Base-by-base conservation (phyloP, 1,140 invertebrate species). In the Hypothenemus hampei region DNA sequence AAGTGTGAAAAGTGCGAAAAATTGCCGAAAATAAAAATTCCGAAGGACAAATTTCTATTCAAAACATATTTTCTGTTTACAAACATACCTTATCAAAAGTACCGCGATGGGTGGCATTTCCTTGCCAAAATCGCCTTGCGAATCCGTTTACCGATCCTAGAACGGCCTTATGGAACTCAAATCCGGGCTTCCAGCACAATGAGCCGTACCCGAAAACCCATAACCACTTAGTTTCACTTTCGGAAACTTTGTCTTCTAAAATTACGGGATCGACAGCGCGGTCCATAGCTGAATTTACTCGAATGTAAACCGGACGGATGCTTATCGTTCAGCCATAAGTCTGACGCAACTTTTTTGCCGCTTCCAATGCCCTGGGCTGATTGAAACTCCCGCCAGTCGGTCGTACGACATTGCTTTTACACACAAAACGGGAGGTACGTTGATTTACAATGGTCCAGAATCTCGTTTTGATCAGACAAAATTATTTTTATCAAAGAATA, bases 151-250 rank as follows among this genome's bases (percentile, higher is more conserved):
- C 76, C 60, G 82, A 83, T 6, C 90, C 90, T 7, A 82, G 79
- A 3, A 83, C 74, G 20, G 82, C 82, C 62, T 83, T 79, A 53
- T 79, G 75, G 67, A 82, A 91, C 51, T 83, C 76, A 67, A 93
- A 93, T 20, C 89, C 89, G 0, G 89, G 90, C 69, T 85, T 77
- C 90, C 90, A 93, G 72, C 89, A 89, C 3, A 93, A 67, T 1
- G 88, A 91, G 8, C 90, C 90, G 63, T 93, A 93, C 0, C 87
- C 89, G 63, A 92, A 93, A 11, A 93, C 78, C 89, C 89, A 92
- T 16, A 81, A 57, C 24, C 59, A 59, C 40, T 68, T 69, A 20
- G 62, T 64, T 46, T 70, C 68, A 55, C 58, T 59, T 16, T 57
- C 51, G n/a, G 55, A 49, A 57, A 64, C 53, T 53, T 49, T 44